Evolutionary conservation across 2,888 invertebrate genomes (phyloP), one percentile per base, ranked within the genome.

Genomic region (Opisthograptis luteolata): DNA sequence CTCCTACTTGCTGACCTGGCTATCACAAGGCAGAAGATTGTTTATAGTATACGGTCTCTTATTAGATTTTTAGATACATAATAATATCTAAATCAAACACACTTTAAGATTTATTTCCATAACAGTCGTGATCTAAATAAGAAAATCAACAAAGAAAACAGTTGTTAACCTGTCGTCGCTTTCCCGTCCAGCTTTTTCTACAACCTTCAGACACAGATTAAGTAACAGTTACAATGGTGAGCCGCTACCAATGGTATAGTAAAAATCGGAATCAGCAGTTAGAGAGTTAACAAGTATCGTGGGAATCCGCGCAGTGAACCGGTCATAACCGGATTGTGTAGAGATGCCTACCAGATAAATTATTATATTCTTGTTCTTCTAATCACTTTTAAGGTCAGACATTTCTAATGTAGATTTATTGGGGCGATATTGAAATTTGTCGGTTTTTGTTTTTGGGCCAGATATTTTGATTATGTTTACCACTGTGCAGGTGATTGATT

Each of bases 351-450:
- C 47, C 39, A 59, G 53, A 59, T 62, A 55, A 51, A 57, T 55
- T 62, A 62, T 62, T n/a, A 59, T 51, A 62, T 59, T 59, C 58
- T 55, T 54, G 58, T 41, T 60, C 59, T 59, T 59, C 62, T 62
- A 59, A 62, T 62, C 58, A 62, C 57, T 55, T 62, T 49, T 48
- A 57, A 58, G 62, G 62, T 62, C 62, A 56, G 42, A 27, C 49
- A 51, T 57, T 59, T 62, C 62, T 62, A 54, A 59, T 53, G 35
- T 22, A 40, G 40, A 45, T 44, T 44, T 50, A 40, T 50, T 45
- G 45, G 36, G 49, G 45, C 46, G 46, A 54, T 58, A 61, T 53
- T 59, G 43, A 57, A 49, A 31, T 47, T 57, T 49, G 55, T 31
- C 49, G 49, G 49, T 49, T 48, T 53, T 48, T 40, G 48, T 40